Percentiles rank a stretch among this genome's conserved stretches.
Evolutionary conservation across 2,797 vertebrate genomes (phyloP).

Genomic region (Lutjanus argentimaculatus): DNA sequence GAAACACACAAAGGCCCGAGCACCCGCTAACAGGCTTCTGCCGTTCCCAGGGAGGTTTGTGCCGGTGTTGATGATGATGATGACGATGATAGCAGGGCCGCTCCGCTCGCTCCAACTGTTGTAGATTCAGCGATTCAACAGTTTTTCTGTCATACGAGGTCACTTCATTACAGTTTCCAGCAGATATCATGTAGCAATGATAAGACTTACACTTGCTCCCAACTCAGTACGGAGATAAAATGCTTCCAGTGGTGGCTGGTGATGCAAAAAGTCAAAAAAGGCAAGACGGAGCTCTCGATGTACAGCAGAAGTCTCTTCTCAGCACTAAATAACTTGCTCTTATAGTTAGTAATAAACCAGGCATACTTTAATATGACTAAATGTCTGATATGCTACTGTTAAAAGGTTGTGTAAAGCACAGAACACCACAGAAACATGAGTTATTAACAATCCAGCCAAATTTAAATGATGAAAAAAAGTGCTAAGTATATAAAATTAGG

Average conservation of each 20-base stretch:
- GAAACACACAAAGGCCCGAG: slow-evolving; percentile 40
- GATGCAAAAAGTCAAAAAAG: slow-evolving; percentile 16
- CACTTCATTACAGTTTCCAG: slow-evolving; percentile 39
- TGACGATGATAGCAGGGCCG: slow-evolving; percentile 30
- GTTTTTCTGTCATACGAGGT: slow-evolving; percentile 24
- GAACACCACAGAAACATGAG: too few relatives aligned
- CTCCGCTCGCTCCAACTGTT: neutral
- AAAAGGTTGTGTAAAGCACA: too few relatives aligned
- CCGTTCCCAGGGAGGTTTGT: slow-evolving; percentile 22
- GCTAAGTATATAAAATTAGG: too few relatives aligned
- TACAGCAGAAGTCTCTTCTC: neutral
- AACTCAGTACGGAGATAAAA: slow-evolving; percentile 45
- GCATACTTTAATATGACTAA: neutral
- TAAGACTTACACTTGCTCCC: slow-evolving; percentile 46
- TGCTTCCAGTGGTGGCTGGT: slow-evolving; percentile 6
- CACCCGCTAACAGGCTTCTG: slow-evolving; percentile 22
- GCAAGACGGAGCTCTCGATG: neutral
- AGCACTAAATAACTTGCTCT: neutral
- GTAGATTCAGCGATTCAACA: slow-evolving; percentile 37
- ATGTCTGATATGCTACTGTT: neutral
- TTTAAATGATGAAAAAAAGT: too few relatives aligned
- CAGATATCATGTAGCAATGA: slow-evolving; percentile 31
- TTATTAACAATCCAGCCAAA: too few relatives aligned
- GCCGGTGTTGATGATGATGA: slow-evolving; percentile 28
- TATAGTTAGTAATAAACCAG: neutral